Percentiles rank a stretch among this genome's conserved stretches.
phyloP scores from a whole-genome alignment of 2,888 invertebrate genomes.

The Calameuta pallipes region DNA sequence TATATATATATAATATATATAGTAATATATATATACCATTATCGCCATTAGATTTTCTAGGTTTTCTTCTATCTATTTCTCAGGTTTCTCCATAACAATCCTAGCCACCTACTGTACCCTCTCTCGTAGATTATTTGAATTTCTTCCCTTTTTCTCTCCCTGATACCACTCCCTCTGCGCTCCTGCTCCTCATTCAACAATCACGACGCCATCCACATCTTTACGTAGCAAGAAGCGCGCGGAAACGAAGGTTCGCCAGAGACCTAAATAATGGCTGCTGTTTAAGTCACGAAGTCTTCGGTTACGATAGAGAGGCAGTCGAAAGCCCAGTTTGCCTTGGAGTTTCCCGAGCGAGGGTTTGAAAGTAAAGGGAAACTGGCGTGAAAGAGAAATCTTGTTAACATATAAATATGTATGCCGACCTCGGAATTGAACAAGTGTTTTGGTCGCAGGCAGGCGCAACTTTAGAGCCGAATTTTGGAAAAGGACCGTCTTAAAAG shows the following conservation, averaged over 20 bases:
- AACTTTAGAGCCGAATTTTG: slow-evolving; percentile 7
- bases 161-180: not conserved
- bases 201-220: not conserved
- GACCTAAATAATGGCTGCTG: slow-evolving; percentile 31
- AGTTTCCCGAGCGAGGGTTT: not conserved
- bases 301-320: not conserved
- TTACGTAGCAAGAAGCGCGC: not conserved
- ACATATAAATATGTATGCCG: slow-evolving; percentile 31
- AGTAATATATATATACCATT: not conserved
- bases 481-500: not conserved
- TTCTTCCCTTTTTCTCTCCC: not conserved
- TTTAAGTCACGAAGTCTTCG: slow-evolving; percentile 28
- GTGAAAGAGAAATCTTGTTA: slow-evolving; percentile 33
- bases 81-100: not conserved
- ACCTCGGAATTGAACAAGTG: slow-evolving; percentile 9
- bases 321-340: not conserved
- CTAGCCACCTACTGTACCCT: not conserved
- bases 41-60: not conserved
- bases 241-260: not conserved
- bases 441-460: slow-evolving; percentile 8
- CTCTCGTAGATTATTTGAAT: not conserved
- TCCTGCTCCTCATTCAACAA: not conserved
- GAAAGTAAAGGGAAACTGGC: slow-evolving; percentile 20
- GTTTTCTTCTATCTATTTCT: not conserved
- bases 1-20: not conserved